phyloP scores from a whole-genome alignment of 2,888 invertebrate species.

The Euphydryas editha region DNA sequence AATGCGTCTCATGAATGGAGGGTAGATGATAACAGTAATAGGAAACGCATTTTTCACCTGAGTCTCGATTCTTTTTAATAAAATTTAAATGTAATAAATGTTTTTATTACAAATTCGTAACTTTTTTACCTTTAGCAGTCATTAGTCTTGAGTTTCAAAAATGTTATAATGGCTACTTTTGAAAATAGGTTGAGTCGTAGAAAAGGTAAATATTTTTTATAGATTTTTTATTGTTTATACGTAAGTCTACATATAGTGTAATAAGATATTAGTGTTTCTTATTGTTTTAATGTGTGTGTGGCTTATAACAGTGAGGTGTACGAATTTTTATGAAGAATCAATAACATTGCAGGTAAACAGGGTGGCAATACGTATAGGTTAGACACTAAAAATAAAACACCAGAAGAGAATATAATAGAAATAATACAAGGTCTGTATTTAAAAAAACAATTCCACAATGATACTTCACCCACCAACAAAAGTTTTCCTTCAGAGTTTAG shows the following conservation, averaged over 20 bases:
- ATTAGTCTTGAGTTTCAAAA: constrained; percentile 47
- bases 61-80: constrained; percentile 29
- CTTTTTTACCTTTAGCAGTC: constrained; percentile 21
- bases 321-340: constrained; percentile 34
- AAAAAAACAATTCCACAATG: constrained; percentile 68
- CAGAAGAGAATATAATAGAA: constrained; percentile 86
- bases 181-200: constrained; percentile 79
- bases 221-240: constrained; percentile 9
- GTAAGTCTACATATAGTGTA: not conserved
- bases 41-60: constrained; percentile 35
- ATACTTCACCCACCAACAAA: constrained; percentile 71
- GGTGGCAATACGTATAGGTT: constrained; percentile 86
- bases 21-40: constrained; percentile 43
- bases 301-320: constrained; percentile 8
- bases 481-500: constrained; percentile 74
- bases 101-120: constrained; percentile 14
- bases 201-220: constrained; percentile 67
- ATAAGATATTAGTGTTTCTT: constrained; percentile 11
- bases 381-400: constrained; percentile 82
- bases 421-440: constrained; percentile 85
- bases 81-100: constrained; percentile 28
- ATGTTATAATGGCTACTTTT: constrained; percentile 78
- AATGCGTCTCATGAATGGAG: constrained; percentile 49
- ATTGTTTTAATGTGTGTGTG: not conserved
- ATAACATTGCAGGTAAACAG: constrained; percentile 73